phyloP scores from a whole-genome alignment of 2,113 vertebrate genomes.

The Acrocephalus arundinaceus region DNA sequence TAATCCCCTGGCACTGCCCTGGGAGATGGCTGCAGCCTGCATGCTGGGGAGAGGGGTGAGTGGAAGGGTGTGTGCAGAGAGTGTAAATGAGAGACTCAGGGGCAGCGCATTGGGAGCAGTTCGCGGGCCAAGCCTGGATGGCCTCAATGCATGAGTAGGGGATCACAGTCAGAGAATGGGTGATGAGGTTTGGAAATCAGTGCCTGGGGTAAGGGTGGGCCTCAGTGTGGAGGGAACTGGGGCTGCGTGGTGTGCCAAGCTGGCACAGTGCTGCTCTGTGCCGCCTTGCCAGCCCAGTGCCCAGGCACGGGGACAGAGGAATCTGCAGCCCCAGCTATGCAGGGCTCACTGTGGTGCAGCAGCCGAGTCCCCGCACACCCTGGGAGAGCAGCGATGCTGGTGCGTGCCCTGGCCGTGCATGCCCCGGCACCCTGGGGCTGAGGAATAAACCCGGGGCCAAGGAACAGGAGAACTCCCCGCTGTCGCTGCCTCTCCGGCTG shows the following conservation, averaged over 20 bases:
- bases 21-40: neutral
- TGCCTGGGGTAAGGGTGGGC: no score
- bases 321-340: accelerated
- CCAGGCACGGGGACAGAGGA: accelerated
- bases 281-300: neutral
- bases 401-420: neutral
- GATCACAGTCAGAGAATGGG: neutral
- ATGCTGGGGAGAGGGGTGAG: neutral
- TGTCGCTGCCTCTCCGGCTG: neutral
- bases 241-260: accelerated
- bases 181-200: no score
- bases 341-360: neutral
- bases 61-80: accelerated
- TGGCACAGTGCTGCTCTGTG: neutral
- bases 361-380: neutral
- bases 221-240: neutral
- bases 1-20: no score
- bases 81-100: neutral
- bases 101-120: accelerated
- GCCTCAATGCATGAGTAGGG: neutral
- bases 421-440: accelerated
- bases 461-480: neutral
- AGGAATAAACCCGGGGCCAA: neutral
- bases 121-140: neutral
- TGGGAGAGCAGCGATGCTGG: neutral